These are phyloP conservation scores for Zonotrichia leucophrys DNA, from an alignment of 2,113 vertebrate species.

Conservation along the genomic window DNA sequence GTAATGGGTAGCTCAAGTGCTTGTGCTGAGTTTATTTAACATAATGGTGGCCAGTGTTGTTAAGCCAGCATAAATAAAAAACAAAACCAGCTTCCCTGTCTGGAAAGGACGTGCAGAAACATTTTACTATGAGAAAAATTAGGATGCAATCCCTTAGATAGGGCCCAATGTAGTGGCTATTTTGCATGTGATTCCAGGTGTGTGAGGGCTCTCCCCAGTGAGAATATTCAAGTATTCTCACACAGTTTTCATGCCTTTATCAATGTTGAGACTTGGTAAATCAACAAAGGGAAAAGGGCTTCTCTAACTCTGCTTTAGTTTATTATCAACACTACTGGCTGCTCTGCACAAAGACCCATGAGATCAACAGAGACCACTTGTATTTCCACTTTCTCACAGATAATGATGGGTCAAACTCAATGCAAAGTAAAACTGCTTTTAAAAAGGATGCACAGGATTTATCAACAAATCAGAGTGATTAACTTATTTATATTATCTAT, in stretches of 20 bases:
- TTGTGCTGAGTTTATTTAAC: neutral
- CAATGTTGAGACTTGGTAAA: neutral
- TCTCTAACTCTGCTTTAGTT: neutral
- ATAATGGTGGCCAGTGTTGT: neutral
- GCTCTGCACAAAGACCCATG: neutral
- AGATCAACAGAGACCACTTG: neutral
- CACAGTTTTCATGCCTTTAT: neutral
- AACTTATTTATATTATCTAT: neutral
- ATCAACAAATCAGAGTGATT: neutral
- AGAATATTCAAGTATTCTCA: neutral
- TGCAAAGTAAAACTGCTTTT: neutral
- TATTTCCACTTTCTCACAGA: neutral
- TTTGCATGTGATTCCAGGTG: neutral
- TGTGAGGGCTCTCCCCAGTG: neutral
- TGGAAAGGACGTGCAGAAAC: neutral
- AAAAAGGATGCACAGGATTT: neutral
- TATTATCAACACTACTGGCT: neutral
- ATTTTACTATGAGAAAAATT: neutral
- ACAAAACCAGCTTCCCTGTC: neutral
- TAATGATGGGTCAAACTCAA: neutral
- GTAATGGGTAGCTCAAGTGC: neutral
- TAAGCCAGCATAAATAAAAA: neutral
- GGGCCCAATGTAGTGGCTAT: neutral
- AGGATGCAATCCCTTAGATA: neutral
- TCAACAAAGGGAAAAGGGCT: neutral